Base-by-base conservation (phyloP, 1,140 invertebrate species). In the Lanistes nyassanus region DNA sequence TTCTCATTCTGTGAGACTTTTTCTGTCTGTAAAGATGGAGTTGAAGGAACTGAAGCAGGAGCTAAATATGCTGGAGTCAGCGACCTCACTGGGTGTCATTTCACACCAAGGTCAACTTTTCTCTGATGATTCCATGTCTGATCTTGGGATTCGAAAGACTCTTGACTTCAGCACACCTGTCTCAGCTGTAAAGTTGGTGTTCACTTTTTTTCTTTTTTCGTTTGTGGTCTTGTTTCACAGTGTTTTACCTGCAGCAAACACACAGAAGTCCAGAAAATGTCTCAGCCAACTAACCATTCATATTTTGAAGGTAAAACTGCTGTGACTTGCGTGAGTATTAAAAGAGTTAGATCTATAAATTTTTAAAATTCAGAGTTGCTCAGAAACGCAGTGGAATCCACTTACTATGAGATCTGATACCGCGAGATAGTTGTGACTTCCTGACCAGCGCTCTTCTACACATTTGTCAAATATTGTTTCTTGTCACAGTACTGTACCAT, bases 11-110 rank as follows among this genome's bases (percentile, higher is more conserved):
- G 42, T 47, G 5, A 13, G 42, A 47, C 9, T 1, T 47, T 47
- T 47, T 47, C 9, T 47, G 42, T 47, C 42, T 47, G 26, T 74
- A 4, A 76, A 85, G 83, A 75, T 78, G 34, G 86, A 88, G 76
- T 67, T 88, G 2, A 81, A 84, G 31, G 86, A 86, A 36, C 75
- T 88, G 13, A 87, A 87, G 67, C 84, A 87, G 64, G 85, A 88
- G 73, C 74, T 88, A 23, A 77, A 76, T 36, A 84, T 87, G 84
- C 81, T 84, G 76, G 87, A 88, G 66, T 81, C 86, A 0, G 87
- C 85, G 2, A 80, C 83, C 11, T 76, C 74, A n/a, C 79, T 86
- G 5, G 86, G 85, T 26, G 81, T 84, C 9, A 67, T 82, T 47
- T 68, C 75, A 16, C 36, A 31, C 23, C 34, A 55, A 21, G 74